Base-by-base conservation (phyloP, 1,140 invertebrate genomes). In the Tetragnatha versicolor region DNA sequence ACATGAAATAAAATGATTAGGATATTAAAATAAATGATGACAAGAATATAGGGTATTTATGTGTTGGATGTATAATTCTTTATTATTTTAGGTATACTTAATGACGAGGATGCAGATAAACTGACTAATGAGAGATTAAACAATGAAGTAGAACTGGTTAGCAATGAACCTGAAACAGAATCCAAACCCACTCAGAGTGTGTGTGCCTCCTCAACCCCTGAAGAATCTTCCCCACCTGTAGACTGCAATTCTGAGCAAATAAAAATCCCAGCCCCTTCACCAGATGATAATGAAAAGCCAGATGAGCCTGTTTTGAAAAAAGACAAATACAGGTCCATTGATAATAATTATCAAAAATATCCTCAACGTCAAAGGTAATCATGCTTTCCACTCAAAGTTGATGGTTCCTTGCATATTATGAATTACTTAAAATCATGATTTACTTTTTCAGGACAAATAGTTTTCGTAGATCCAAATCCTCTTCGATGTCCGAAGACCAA, bases 391-490 rank as follows among this genome's bases (percentile, higher is more conserved):
- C n/a, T 45, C n/a, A n/a, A 45, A n/a, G n/a, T n/a, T n/a, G n/a
- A n/a, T n/a, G n/a, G n/a, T n/a, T n/a, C n/a, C n/a, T 7, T 53
- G 1, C 9, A 53, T 20, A 53, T 53, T 14, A 53, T 53, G 2
- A 53, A 20, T 53, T 53, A 20, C 14, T 22, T 53, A 20, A 53
- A 53, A 10, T 66, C 20, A 27, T 55, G 22, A 3, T 1, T 25
- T 29, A 3, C 35, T 12, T 72, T 37, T 66, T 39, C 42, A 77
- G 73, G 25, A 77, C 73, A 4, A 66, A 61, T 29, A 77, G 73
- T 55, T 77, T 77, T 55, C 73, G 73, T 27, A 29, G 73, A 7
- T 29, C n/a, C 42, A 77, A 77, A 53, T 65, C 53, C 5, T 77
- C 73, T 49, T 77, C 73, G 20, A 33, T 66, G 6, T 66, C 60